phyloP scores from a whole-genome alignment of 2,797 vertebrate species.

The Schizopygopsis pylzovi region DNA sequence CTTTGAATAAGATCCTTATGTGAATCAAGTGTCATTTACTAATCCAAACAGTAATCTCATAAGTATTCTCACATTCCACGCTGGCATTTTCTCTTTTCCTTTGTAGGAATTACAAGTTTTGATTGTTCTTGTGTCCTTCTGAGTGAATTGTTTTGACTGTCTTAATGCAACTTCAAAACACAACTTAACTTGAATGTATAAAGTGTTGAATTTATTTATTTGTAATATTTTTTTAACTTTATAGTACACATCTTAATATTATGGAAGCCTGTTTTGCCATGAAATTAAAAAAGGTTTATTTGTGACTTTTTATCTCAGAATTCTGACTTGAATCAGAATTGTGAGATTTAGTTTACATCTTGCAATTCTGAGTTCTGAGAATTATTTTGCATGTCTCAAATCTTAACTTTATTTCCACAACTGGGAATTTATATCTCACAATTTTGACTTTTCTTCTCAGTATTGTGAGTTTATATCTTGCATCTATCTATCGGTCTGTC shows the following conservation, averaged over 20 bases:
- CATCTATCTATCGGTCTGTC: no score
- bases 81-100: slow-evolving; percentile 29
- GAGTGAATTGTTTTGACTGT: slow-evolving; percentile 5
- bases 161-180: slow-evolving; percentile 1
- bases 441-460: no score
- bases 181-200: background rate
- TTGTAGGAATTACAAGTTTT: slow-evolving; percentile 50
- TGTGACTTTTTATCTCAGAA: background rate
- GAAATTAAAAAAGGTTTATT: background rate
- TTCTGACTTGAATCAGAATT: no score
- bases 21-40: slow-evolving; percentile 59
- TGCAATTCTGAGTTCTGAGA: background rate
- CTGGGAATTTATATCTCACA: no score
- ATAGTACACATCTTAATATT: background rate
- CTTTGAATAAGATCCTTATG: slow-evolving; percentile 57
- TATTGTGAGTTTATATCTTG: no score
- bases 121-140: slow-evolving; percentile 46
- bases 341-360: background rate
- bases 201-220: background rate
- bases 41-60: slow-evolving; percentile 59
- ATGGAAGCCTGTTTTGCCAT: background rate
- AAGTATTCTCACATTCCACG: slow-evolving; percentile 52
- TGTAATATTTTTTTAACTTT: background rate
- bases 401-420: background rate
- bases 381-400: background rate